Evolutionary conservation across 2,113 vertebrate species (phyloP).

Genomic region (Peromyscus leucopus): DNA sequence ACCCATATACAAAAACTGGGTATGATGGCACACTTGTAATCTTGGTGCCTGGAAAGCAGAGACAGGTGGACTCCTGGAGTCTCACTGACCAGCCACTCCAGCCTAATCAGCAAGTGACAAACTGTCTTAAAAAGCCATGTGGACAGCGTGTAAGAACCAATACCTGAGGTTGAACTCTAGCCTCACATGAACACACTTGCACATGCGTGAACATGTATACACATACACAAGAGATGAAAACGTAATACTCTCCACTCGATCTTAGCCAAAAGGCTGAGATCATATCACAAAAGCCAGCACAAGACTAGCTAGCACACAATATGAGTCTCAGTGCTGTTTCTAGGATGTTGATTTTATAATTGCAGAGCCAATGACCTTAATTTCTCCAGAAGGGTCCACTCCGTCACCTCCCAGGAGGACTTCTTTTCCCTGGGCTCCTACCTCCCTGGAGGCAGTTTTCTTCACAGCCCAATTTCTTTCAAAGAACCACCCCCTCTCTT

Average conservation of each 20-base stretch:
- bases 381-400: background rate
- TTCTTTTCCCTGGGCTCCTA: background rate
- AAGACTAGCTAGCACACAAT: background rate
- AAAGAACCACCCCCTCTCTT: background rate
- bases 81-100: background rate
- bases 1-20: background rate
- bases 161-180: background rate
- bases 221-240: background rate
- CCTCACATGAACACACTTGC: no score
- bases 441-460: background rate
- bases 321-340: background rate
- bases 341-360: background rate
- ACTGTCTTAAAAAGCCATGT: background rate
- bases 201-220: background rate
- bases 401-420: background rate
- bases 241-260: background rate
- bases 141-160: background rate
- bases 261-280: background rate
- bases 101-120: background rate
- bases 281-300: background rate
- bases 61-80: background rate
- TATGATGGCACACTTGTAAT: no score
- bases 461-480: background rate
- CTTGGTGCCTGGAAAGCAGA: background rate
- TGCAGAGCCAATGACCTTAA: background rate